phyloP scores from a whole-genome alignment of 2,888 invertebrate species.

The Xanthorhoe spadicearia region DNA sequence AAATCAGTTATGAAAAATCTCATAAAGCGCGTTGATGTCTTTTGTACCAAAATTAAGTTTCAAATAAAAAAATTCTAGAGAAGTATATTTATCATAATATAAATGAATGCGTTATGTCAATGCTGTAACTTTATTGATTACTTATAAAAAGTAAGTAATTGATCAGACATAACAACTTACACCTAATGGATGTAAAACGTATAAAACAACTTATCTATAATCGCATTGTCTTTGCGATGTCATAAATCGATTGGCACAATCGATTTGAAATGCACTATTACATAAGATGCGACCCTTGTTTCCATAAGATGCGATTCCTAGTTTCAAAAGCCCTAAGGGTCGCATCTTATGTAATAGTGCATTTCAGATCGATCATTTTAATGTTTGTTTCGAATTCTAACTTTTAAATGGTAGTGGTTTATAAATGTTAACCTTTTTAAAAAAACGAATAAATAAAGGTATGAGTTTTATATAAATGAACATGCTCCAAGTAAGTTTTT shows the following conservation, averaged over 20 bases:
- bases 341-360: no score
- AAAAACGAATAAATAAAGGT: no score
- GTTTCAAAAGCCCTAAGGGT: no score
- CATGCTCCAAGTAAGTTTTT: no score
- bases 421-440: no score
- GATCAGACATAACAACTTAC: neutral
- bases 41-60: slow-evolving; percentile 21
- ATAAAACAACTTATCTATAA: slow-evolving; percentile 11
- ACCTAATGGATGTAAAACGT: slow-evolving; percentile 3
- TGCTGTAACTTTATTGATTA: neutral
- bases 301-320: no score
- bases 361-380: no score
- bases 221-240: slow-evolving; percentile 46
- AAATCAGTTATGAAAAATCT: neutral
- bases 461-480: no score
- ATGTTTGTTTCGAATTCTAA: no score
- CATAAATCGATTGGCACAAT: slow-evolving; percentile 68
- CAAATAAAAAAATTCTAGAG: no score
- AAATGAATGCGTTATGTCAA: no score
- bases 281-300: slow-evolving; percentile 63
- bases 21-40: slow-evolving; percentile 36
- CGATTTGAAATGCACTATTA: slow-evolving; percentile 66
- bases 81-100: neutral
- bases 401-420: no score
- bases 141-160: neutral